These are phyloP conservation scores for Alectoris magna DNA, from an alignment of 2,797 vertebrate species.

Conservation along the genomic window DNA sequence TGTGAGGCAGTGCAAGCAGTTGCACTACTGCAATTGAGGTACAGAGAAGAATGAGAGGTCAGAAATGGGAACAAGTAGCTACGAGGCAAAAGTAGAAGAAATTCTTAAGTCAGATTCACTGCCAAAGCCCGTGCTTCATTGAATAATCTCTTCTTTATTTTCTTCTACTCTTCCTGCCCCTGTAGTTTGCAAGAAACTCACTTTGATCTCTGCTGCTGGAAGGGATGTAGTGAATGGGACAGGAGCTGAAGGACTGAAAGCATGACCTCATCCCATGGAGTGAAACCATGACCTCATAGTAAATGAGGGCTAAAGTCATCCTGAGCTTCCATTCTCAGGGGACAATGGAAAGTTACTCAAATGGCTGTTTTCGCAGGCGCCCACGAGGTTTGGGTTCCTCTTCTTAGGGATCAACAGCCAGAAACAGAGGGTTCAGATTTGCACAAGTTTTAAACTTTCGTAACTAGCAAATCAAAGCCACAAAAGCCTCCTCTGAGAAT, in stretches of 20 bases:
- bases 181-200: accelerated
- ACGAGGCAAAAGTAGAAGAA: neutral
- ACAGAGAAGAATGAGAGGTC: neutral
- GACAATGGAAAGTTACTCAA: slow-evolving; percentile 30
- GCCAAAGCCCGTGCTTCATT: neutral
- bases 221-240: neutral
- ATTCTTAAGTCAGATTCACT: neutral
- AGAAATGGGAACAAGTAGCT: slow-evolving; percentile 1
- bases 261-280: neutral
- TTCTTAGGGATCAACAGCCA: neutral
- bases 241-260: neutral
- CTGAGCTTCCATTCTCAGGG: neutral
- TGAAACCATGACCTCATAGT: neutral
- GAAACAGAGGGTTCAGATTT: neutral
- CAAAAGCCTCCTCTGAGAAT: neutral
- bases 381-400: slow-evolving; percentile 15
- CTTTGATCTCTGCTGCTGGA: neutral
- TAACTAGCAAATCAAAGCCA: neutral
- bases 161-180: neutral
- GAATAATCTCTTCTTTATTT: neutral
- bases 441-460: slow-evolving; percentile 12
- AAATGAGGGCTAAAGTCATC: neutral
- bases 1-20: accelerated
- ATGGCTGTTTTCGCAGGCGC: neutral
- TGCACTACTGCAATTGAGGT: neutral